These are phyloP conservation scores for Labeo rohita DNA, from an alignment of 2,113 vertebrate genomes.

Conservation along the genomic window DNA sequence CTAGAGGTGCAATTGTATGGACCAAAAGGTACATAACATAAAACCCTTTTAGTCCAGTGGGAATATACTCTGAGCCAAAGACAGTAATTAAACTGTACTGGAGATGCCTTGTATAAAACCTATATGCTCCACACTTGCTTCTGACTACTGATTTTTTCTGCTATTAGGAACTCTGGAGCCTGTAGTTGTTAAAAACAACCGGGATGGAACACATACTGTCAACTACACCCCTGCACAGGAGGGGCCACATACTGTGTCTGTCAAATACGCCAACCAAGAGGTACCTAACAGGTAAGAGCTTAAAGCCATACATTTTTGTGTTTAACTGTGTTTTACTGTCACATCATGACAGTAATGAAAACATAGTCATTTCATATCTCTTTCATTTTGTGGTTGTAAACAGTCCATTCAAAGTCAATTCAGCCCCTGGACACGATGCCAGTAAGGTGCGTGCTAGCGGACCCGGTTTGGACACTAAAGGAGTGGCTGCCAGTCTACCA, in stretches of 20 bases:
- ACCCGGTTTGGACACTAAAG: slow-evolving; percentile 85
- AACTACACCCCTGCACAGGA: slow-evolving; percentile 89
- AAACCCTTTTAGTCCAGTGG: not conserved
- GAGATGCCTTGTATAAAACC: not conserved
- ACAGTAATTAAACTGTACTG: not conserved
- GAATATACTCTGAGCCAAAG: not conserved
- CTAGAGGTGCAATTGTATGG: slow-evolving; percentile 88
- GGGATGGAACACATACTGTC: slow-evolving; percentile 89
- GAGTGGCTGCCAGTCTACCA: slow-evolving; percentile 88
- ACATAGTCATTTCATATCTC: not conserved
- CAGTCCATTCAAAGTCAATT: slow-evolving; percentile 93
- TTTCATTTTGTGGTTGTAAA: slow-evolving; percentile 22
- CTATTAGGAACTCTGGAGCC: slow-evolving; percentile 83
- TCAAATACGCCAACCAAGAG: slow-evolving; percentile 91
- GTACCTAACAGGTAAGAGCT: slow-evolving; percentile 88
- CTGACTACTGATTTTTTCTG: not conserved
- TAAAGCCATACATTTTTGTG: not conserved
- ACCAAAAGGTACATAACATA: slow-evolving; percentile 79
- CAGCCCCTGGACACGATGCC: slow-evolving; percentile 88
- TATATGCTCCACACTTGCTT: not conserved
- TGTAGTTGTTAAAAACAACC: slow-evolving; percentile 86
- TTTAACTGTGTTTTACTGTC: not conserved
- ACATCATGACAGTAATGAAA: not conserved
- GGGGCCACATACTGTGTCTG: slow-evolving; percentile 87
- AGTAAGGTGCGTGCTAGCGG: slow-evolving; percentile 93